A percentile compares a stretch with the other conserved stretches of the same genome.
phyloP scores from a whole-genome alignment of 2,888 invertebrate genomes.

The Lasioglossum morio region DNA sequence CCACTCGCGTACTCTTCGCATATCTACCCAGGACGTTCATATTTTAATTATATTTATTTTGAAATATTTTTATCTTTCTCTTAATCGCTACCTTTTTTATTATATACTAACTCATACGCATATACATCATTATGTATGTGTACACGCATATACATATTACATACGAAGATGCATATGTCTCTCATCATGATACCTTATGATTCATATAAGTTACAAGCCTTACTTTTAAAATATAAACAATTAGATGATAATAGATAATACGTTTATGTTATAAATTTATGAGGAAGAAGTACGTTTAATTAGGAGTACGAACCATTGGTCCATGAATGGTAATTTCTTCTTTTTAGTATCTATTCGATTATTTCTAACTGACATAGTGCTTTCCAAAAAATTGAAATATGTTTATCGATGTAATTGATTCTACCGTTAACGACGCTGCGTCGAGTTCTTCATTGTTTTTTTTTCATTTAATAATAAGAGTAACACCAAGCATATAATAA shows the following conservation, averaged over 20 bases:
- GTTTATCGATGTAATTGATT: slow-evolving; percentile 53
- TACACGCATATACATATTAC: slow-evolving; percentile 59
- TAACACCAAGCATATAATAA: slow-evolving; percentile 68
- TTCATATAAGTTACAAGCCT: slow-evolving; percentile 73
- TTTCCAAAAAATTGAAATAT: slow-evolving; percentile 55
- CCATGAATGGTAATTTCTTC: slow-evolving; percentile 64
- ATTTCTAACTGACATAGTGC: slow-evolving; percentile 50
- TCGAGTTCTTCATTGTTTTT: slow-evolving; percentile 23
- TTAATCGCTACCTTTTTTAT: slow-evolving; percentile 65
- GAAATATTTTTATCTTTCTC: slow-evolving; percentile 75
- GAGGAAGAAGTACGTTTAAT: slow-evolving; percentile 69
- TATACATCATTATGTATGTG: slow-evolving; percentile 55
- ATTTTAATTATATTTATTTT: slow-evolving; percentile 82
- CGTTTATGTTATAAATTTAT: slow-evolving; percentile 66
- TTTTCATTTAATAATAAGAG: slow-evolving; percentile 49
- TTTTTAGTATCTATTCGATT: slow-evolving; percentile 51
- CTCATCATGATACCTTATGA: slow-evolving; percentile 58
- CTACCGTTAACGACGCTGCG: slow-evolving; percentile 54
- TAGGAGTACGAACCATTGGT: slow-evolving; percentile 70
- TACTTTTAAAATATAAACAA: slow-evolving; percentile 71
- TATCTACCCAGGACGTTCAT: slow-evolving; percentile 76
- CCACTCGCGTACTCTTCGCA: slow-evolving; percentile 61
- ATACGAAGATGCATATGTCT: slow-evolving; percentile 45
- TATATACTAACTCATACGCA: slow-evolving; percentile 63
- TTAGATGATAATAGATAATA: slow-evolving; percentile 72